Conservation (phyloP, 2,888 invertebrate species). For the Tipula lateralis region DNA sequence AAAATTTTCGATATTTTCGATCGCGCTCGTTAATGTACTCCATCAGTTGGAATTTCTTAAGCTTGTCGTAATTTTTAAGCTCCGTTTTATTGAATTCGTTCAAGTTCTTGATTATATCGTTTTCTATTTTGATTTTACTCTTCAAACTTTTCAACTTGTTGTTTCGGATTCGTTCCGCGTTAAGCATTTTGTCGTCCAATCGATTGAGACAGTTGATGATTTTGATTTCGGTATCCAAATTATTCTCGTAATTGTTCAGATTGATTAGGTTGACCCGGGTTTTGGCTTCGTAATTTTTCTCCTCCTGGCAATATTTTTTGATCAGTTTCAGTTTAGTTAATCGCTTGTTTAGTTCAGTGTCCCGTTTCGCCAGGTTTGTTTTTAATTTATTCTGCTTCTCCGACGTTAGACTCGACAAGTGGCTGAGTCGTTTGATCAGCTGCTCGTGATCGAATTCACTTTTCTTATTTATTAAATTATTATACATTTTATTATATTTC, state of each 20-base stretch:
- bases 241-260: neutral
- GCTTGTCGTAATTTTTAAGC: neutral
- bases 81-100: neutral
- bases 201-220: neutral
- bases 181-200: neutral
- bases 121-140: neutral
- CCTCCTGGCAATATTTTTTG: neutral
- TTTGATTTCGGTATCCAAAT: neutral
- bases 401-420: neutral
- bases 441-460: neutral
- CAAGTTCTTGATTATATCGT: neutral
- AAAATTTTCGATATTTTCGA: neutral
- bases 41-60: neutral
- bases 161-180: neutral
- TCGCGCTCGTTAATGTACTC: neutral
- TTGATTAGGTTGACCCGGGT: neutral
- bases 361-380: neutral
- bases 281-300: neutral
- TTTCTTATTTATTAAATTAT: neutral
- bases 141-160: neutral
- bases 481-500: neutral
- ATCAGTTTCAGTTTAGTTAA: neutral
- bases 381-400: neutral
- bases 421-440: neutral
- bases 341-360: neutral